These are phyloP conservation scores for Chromoteleia sp. DNA, from an alignment of 2,888 invertebrate species.

Conservation along the genomic window DNA sequence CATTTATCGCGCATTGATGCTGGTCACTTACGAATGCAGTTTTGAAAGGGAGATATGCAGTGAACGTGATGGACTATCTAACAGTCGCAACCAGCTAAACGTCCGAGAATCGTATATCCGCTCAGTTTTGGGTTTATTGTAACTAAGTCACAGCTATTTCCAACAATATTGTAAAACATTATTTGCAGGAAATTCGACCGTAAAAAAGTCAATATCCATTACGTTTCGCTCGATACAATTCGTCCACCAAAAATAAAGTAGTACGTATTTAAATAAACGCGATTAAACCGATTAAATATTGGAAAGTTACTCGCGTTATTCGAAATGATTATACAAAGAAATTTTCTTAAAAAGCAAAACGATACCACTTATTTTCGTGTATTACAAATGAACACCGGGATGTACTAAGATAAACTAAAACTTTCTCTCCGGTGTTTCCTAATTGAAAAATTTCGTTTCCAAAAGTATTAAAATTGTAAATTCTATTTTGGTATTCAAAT, in stretches of 20 bases:
- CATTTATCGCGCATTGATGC: slow-evolving; percentile 14
- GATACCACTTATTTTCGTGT: no score
- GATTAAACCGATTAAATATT: no score
- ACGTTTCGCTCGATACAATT: background rate
- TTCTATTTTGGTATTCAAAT: slow-evolving; percentile 10
- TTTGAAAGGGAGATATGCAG: slow-evolving; percentile 19
- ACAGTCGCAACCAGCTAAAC: background rate
- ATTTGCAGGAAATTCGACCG: background rate
- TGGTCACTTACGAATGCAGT: slow-evolving; percentile 23
- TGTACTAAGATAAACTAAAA: no score
- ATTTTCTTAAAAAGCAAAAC: no score
- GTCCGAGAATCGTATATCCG: background rate
- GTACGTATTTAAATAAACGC: no score
- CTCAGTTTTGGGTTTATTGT: slow-evolving; percentile 20
- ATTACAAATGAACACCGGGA: no score
- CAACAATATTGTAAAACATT: slow-evolving; percentile 3
- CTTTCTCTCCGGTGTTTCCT: no score
- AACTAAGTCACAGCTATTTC: slow-evolving; percentile 6
- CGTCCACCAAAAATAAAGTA: no score
- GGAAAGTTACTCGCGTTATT: no score
- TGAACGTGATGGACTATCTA: slow-evolving; percentile 30
- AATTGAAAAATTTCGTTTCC: background rate
- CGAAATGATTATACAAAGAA: no score
- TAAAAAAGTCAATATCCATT: background rate
- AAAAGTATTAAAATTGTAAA: slow-evolving; percentile 2